phyloP scores from a whole-genome alignment of 2,113 vertebrate species.

The Myrmecophaga tridactyla region DNA sequence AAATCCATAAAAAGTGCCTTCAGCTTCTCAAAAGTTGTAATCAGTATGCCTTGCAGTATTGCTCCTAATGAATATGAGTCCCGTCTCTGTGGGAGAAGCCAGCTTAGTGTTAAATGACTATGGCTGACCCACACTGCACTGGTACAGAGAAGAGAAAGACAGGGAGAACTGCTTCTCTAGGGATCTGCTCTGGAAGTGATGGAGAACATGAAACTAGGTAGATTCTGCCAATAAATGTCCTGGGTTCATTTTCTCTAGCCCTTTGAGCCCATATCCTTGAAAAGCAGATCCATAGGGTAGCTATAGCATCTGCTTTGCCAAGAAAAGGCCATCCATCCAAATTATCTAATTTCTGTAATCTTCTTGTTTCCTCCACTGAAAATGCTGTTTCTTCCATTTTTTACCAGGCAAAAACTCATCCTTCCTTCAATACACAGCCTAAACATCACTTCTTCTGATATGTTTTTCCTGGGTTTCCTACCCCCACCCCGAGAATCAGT shows the following conservation, averaged over 20 bases:
- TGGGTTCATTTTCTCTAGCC: background rate
- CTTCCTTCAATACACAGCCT: background rate
- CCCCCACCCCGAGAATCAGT: background rate
- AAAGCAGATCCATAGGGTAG: background rate
- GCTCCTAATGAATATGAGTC: background rate
- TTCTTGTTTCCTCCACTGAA: background rate
- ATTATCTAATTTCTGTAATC: background rate
- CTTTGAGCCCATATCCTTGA: background rate
- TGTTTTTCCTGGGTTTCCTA: background rate
- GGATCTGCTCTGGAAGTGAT: background rate
- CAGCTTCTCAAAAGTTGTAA: background rate
- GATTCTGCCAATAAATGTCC: background rate
- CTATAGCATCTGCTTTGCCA: background rate
- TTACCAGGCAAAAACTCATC: background rate
- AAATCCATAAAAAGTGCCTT: conserved; percentile 39
- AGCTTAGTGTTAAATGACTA: background rate
- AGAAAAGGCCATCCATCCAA: background rate
- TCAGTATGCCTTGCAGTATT: background rate
- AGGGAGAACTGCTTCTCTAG: background rate
- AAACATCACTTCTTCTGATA: background rate
- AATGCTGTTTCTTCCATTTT: background rate
- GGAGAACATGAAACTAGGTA: background rate
- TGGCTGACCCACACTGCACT: background rate
- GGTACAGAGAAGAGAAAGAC: background rate
- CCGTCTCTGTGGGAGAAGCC: background rate